Conservation (phyloP, 37 sponge, comb jelly and placozoan genomes). For the Oopsacas minuta region DNA sequence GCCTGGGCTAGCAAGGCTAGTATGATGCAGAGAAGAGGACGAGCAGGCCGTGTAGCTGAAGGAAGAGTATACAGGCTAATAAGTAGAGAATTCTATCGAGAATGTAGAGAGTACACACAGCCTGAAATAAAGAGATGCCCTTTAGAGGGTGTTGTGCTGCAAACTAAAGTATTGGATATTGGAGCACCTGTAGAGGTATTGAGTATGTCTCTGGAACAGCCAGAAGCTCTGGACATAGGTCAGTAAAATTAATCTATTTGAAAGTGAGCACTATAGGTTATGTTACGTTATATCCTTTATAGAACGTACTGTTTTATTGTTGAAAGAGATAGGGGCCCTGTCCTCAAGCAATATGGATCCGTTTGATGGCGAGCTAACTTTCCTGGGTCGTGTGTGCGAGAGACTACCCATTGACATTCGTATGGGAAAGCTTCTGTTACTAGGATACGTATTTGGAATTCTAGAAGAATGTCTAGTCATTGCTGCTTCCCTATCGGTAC, state of each 20-base stretch:
- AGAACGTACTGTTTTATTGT: constrained; percentile 56
- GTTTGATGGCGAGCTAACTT: constrained; percentile 78
- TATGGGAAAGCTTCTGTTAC: constrained; percentile 58
- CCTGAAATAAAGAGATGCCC: constrained; percentile 87
- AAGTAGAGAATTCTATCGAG: constrained; percentile 33
- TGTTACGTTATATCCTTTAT: constrained; percentile 48
- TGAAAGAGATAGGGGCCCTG: constrained; percentile 59
- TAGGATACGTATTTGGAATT: constrained; percentile 86
- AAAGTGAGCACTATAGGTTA: no score
- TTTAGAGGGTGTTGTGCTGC: constrained; percentile 57
- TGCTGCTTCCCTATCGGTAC: constrained; percentile 56
- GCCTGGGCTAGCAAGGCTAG: constrained; percentile 78
- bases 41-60: constrained; percentile 78
- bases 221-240: constrained; percentile 25
- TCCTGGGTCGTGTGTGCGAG: constrained; percentile 62
- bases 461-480: constrained; percentile 50
- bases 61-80: constrained; percentile 79
- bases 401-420: constrained; percentile 63
- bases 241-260: no score
- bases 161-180: constrained; percentile 65
- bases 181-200: constrained; percentile 73
- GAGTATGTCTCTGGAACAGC: constrained; percentile 65
- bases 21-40: constrained; percentile 53
- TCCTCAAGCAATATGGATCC: constrained; percentile 31
- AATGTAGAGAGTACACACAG: constrained; percentile 33